Conservation (phyloP, 2,888 invertebrate genomes). For the Toxonevra muliebris region DNA sequence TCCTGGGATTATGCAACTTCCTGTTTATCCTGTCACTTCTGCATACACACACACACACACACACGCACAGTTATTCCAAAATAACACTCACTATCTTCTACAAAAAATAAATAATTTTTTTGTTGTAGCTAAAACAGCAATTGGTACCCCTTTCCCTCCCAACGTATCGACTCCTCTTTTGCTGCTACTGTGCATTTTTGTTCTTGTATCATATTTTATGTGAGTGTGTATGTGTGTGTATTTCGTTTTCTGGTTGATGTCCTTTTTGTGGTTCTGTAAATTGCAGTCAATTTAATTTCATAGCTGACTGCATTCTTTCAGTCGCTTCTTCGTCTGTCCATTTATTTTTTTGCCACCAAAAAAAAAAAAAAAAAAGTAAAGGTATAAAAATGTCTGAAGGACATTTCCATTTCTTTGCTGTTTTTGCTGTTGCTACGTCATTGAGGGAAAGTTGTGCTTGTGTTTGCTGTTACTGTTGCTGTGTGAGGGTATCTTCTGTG, state of each 20-base stretch:
- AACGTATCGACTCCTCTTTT: background rate
- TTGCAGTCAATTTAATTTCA: conserved; percentile 62
- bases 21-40: conserved; percentile 57
- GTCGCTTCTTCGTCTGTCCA: background rate
- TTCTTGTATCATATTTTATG: background rate
- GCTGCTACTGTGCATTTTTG: conserved; percentile 1
- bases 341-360: background rate
- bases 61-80: background rate
- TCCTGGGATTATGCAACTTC: conserved; percentile 59
- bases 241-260: conserved; percentile 29
- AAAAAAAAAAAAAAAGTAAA: conserved; percentile 2
- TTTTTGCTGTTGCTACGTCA: background rate
- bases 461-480: background rate
- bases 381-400: conserved; percentile 25
- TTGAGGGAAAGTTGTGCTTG: background rate
- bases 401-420: conserved; percentile 5
- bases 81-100: no score
- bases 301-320: conserved; percentile 55
- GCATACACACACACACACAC: conserved; percentile 16
- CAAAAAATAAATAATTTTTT: no score
- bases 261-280: conserved; percentile 39
- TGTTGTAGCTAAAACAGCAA: no score
- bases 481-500: no score
- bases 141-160: background rate
- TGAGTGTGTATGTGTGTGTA: background rate